Base-by-base conservation (phyloP, 1,140 invertebrate genomes). In the Patella vulgata region DNA sequence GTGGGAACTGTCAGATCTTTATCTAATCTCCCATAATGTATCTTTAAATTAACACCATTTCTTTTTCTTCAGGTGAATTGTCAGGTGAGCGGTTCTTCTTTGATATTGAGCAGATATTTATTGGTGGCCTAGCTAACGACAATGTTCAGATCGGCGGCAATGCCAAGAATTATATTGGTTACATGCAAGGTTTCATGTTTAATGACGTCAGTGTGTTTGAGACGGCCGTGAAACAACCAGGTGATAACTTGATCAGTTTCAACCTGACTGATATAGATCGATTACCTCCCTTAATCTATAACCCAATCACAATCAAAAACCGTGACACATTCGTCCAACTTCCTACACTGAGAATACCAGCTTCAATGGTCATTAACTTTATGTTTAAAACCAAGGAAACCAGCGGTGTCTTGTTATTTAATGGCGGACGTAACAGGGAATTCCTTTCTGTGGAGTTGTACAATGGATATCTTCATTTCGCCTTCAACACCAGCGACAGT, bases 371-470 rank as follows among this genome's bases (percentile, higher is more conserved):
- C 43, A 60, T 82, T 1, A 59, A 76, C 27, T 75, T 82, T 51
- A 63, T 77, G 50, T 81, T 83, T 53, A 82, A 80, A 63, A 83
- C 81, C 6, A 65, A 93, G 63, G 84, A 90, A 12, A 85, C 89
- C 0, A 91, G 94, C 59, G 96, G 94, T 0, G 79, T 98, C 0
- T 79, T 98, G 0, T 83, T 98, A 0, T 98, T 97, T 85, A 97
- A 97, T 78, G 94, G 94, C 0, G 96, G 96, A 79, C 91, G 93
- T 72, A 88, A 90, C 14, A 93, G 95, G 74, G 95, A 99, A 80
- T 98, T 97, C 77, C 87, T 99, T 23, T 92, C 95, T 0, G 77
- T 99, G 27, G 96, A 98, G 80, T 84, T 97, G 0, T 84, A 89
- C 19, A 87, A 91, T 50, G 89, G 89, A 2, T 86, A 89, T 12